Evolutionary conservation across 1,140 invertebrate genomes (phyloP).

Genomic region (Nasonia vitripennis): DNA sequence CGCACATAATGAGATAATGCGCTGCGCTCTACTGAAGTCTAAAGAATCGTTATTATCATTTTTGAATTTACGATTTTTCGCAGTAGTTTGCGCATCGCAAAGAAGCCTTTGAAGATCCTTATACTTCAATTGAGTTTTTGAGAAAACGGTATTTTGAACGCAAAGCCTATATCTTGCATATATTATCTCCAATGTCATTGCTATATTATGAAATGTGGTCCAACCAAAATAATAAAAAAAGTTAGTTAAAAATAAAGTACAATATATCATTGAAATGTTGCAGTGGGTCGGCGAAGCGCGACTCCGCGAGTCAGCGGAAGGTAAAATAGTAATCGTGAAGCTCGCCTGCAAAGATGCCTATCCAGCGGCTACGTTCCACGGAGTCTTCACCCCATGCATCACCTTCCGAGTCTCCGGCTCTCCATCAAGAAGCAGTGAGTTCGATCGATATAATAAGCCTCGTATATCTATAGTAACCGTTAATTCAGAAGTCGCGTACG

Average conservation of each 20-base stretch:
- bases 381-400: conserved; percentile 87
- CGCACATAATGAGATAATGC: background rate
- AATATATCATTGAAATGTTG: conserved; percentile 60
- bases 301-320: conserved; percentile 83
- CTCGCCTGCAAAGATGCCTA: conserved; percentile 87
- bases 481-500: background rate
- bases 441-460: too few relatives aligned
- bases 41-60: background rate
- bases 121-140: too few relatives aligned
- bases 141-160: too few relatives aligned
- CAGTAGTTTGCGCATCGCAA: background rate
- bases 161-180: too few relatives aligned
- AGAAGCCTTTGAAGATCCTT: too few relatives aligned
- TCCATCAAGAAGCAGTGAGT: conserved; percentile 83
- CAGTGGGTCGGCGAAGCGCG: conserved; percentile 89
- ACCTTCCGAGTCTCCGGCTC: conserved; percentile 89
- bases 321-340: conserved; percentile 85
- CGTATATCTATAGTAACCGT: background rate
- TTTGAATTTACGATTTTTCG: background rate
- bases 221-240: too few relatives aligned
- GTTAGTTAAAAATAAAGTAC: background rate
- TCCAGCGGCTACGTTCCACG: conserved; percentile 72
- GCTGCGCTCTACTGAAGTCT: background rate
- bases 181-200: too few relatives aligned
- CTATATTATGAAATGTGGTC: too few relatives aligned